Evolutionary conservation across 2,888 invertebrate genomes (phyloP).

Genomic region (Caenorhabditis virilis): DNA sequence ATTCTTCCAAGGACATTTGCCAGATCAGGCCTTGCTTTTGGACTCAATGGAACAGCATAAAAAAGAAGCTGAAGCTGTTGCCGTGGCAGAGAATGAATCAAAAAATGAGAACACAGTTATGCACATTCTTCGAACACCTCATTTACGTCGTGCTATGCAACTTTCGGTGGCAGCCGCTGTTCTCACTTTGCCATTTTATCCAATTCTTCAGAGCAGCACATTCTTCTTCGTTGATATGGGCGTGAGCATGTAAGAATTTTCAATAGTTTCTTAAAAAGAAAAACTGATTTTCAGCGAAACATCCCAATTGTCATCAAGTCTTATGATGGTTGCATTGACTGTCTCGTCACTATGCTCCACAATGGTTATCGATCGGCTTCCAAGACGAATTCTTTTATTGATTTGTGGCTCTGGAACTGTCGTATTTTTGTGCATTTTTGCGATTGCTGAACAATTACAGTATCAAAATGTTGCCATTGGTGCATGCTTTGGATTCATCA

Average conservation of each 20-base stretch:
- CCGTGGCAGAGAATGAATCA: background rate
- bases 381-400: slow-evolving; percentile 43
- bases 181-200: slow-evolving; percentile 63
- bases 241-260: slow-evolving; percentile 38
- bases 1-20: slow-evolving; percentile 56
- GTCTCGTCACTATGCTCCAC: slow-evolving; percentile 54
- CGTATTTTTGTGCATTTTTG: slow-evolving; percentile 37
- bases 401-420: slow-evolving; percentile 29
- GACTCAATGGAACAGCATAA: slow-evolving; percentile 35
- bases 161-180: slow-evolving; percentile 55
- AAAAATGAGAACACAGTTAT: slow-evolving; percentile 14
- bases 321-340: slow-evolving; percentile 58
- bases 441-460: slow-evolving; percentile 36
- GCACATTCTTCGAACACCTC: slow-evolving; percentile 45
- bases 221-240: slow-evolving; percentile 53
- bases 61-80: slow-evolving; percentile 9
- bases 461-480: slow-evolving; percentile 42
- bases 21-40: slow-evolving; percentile 23
- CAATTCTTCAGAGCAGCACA: slow-evolving; percentile 61
- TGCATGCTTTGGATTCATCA: slow-evolving; percentile 53
- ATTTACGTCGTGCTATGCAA: slow-evolving; percentile 56
- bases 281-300: slow-evolving; percentile 29
- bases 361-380: slow-evolving; percentile 48
- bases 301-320: slow-evolving; percentile 56
- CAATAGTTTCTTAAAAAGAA: too few relatives aligned